Percentiles rank a stretch among this genome's conserved stretches.
phyloP scores from a whole-genome alignment of 2,888 invertebrate genomes.

The Minunthozetes semirufus region DNA sequence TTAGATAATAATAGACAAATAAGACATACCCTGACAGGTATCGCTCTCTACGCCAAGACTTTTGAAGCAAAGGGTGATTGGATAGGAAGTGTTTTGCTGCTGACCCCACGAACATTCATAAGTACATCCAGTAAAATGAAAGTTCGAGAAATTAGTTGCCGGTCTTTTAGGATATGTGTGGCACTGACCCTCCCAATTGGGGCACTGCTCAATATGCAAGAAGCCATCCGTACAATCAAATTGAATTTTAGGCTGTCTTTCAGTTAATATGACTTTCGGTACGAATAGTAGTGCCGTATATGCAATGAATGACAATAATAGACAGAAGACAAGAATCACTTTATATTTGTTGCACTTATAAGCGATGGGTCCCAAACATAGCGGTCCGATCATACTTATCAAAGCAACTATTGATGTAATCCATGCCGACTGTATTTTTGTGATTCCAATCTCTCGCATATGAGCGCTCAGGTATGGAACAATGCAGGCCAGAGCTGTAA shows the following conservation, averaged over 20 bases:
- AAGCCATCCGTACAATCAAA: slow-evolving; percentile 43
- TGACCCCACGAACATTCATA: slow-evolving; percentile 38
- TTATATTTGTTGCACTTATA: slow-evolving; percentile 59
- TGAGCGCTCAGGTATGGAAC: slow-evolving; percentile 73
- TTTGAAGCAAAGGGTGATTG: slow-evolving; percentile 41
- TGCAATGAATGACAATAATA: slow-evolving; percentile 46
- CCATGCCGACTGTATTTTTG: slow-evolving; percentile 64
- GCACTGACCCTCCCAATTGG: slow-evolving; percentile 41
- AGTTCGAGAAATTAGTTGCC: slow-evolving; percentile 38
- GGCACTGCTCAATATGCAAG: slow-evolving; percentile 43
- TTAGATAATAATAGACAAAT: neutral
- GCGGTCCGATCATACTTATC: slow-evolving; percentile 68
- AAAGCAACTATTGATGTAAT: slow-evolving; percentile 73
- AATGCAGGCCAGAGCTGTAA: slow-evolving; percentile 68
- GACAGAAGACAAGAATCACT: slow-evolving; percentile 46
- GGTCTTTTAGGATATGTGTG: slow-evolving; percentile 35
- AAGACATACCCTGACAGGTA: neutral
- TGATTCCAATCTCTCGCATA: slow-evolving; percentile 66
- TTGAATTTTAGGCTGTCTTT: slow-evolving; percentile 40
- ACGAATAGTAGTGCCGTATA: slow-evolving; percentile 47
- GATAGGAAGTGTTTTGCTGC: slow-evolving; percentile 35
- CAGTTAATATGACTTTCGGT: slow-evolving; percentile 43
- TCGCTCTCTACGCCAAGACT: neutral
- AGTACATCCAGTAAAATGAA: slow-evolving; percentile 40
- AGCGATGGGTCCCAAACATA: slow-evolving; percentile 68